Conservation (phyloP, 2,888 invertebrate genomes). For the Lymantria monacha region DNA sequence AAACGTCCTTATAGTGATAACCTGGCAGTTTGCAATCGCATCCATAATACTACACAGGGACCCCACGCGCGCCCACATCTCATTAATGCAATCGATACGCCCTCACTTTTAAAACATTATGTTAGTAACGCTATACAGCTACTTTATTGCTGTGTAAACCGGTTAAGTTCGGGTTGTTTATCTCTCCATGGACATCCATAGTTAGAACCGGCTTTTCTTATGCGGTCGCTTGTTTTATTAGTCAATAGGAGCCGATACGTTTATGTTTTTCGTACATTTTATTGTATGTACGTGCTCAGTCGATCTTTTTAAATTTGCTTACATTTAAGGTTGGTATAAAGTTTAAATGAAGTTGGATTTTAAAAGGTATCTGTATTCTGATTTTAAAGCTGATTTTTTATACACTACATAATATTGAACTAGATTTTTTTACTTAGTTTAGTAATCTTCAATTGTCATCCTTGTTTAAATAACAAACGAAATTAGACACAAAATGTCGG, state of each 20-base stretch:
- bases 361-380: no score
- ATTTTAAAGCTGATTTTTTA: no score
- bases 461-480: no score
- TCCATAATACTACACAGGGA: conserved; percentile 61
- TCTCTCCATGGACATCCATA: conserved; percentile 36
- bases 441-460: no score
- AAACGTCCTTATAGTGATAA: conserved; percentile 61
- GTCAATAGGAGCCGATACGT: conserved; percentile 26
- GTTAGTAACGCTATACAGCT: conserved; percentile 56
- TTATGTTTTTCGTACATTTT: no score
- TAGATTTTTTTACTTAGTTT: no score
- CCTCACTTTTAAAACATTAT: conserved; percentile 70
- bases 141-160: conserved; percentile 60
- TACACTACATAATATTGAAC: no score
- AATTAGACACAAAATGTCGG: no score
- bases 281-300: conserved; percentile 19
- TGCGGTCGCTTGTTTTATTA: conserved; percentile 26
- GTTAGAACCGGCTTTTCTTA: conserved; percentile 34
- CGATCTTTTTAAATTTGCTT: neutral
- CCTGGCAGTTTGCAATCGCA: conserved; percentile 57
- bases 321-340: no score
- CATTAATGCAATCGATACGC: conserved; percentile 79
- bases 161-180: conserved; percentile 44
- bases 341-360: no score
- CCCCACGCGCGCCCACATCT: conserved; percentile 77